Percentiles rank a stretch among this genome's conserved stretches.
Evolutionary conservation across 2,888 invertebrate genomes (phyloP).

Genomic region (Eupeodes latifasciatus): DNA sequence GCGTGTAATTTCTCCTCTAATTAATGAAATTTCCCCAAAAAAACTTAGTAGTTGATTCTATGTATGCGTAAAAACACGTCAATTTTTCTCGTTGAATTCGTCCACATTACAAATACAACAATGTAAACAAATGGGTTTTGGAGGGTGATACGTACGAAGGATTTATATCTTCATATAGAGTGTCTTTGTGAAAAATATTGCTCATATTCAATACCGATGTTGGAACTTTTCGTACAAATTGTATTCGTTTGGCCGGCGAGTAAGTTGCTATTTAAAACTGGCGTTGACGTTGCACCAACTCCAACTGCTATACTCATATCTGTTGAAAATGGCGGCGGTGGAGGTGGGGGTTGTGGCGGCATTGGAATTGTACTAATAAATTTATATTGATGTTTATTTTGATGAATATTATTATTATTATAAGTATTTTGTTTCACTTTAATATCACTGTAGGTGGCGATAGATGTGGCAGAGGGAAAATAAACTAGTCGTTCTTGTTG

Average conservation of each 20-base stretch:
- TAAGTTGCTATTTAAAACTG: neutral
- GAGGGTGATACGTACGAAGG: too few species aligned
- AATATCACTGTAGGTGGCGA: slow-evolving; percentile 30
- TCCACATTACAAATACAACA: too few species aligned
- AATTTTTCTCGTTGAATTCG: too few species aligned
- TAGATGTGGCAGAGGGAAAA: neutral
- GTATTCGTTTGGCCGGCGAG: slow-evolving; percentile 30
- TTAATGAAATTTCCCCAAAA: too few species aligned
- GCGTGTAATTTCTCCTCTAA: too few species aligned
- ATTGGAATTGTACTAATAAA: slow-evolving; percentile 35
- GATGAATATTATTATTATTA: slow-evolving; percentile 31
- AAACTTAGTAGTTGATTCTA: too few species aligned
- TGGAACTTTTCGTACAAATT: slow-evolving; percentile 56
- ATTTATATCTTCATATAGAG: too few species aligned
- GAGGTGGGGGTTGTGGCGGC: slow-evolving; percentile 63
- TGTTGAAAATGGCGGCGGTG: slow-evolving; percentile 55
- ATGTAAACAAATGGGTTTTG: too few species aligned
- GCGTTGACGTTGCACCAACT: neutral
- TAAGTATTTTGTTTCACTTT: slow-evolving; percentile 10
- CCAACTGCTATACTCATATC: too few species aligned
- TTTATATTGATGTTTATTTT: slow-evolving; percentile 11
- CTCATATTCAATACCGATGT: slow-evolving; percentile 60
- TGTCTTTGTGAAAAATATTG: slow-evolving; percentile 52
- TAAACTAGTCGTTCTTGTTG: slow-evolving; percentile 16
- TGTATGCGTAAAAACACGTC: too few species aligned